Conservation (phyloP, 2,888 invertebrate species). For the Cantharis flavilabris region DNA sequence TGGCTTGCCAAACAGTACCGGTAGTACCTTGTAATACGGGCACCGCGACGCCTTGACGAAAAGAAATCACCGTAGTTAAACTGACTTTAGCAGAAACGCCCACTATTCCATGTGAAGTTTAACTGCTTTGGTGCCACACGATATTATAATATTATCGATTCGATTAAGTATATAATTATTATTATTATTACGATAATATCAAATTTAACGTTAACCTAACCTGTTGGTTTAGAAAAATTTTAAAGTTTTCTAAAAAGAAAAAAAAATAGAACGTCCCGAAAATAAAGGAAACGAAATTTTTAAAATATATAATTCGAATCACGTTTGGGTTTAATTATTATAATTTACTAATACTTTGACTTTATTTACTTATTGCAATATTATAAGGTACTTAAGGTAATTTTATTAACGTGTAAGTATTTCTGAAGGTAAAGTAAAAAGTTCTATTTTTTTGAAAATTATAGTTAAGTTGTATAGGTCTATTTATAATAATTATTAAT, state of each 20-base stretch:
- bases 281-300: not conserved
- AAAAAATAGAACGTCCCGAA: not conserved
- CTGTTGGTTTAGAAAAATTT: not conserved
- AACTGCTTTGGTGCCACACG: conserved; percentile 21
- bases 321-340: not conserved
- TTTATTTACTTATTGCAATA: not conserved
- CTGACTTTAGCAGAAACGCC: conserved; percentile 62
- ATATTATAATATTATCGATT: not conserved
- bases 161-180: not conserved
- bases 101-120: conserved; percentile 53
- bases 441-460: not conserved
- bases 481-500: not conserved
- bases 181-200: not conserved
- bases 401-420: not conserved
- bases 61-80: conserved; percentile 65
- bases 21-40: conserved; percentile 58
- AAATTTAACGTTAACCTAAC: not conserved
- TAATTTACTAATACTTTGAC: not conserved
- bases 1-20: conserved; percentile 57
- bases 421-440: not conserved
- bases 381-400: not conserved
- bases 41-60: conserved; percentile 62
- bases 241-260: not conserved
- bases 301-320: not conserved
- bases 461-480: not conserved